Evolutionary conservation across 2,113 vertebrate genomes (phyloP).

Genomic region (Hemiprocne comata): DNA sequence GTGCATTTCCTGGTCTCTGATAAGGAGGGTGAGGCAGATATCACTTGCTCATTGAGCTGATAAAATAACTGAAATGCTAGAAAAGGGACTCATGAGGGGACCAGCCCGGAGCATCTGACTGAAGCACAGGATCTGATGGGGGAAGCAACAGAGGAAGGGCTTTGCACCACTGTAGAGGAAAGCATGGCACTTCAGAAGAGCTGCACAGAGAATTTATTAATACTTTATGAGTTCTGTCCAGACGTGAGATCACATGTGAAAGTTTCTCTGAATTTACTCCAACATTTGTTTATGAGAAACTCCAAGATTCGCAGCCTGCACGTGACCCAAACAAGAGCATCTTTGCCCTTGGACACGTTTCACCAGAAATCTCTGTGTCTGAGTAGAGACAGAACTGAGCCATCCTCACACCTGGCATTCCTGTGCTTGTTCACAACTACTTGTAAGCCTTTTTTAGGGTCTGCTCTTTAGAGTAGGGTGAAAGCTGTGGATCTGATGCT

Average conservation of each 20-base stretch:
- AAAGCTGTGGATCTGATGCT: neutral
- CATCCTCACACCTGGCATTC: rapidly evolving
- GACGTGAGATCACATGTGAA: neutral
- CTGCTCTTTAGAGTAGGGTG: neutral
- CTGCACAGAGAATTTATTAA: neutral
- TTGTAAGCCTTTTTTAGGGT: neutral
- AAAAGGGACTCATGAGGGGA: neutral
- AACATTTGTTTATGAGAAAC: neutral
- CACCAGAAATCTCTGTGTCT: neutral
- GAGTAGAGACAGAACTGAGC: neutral
- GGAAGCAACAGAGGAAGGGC: neutral
- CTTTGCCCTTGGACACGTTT: neutral
- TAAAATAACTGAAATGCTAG: neutral
- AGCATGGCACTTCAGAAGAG: neutral
- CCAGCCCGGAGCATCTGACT: neutral
- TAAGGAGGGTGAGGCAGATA: neutral
- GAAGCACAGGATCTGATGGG: rapidly evolving
- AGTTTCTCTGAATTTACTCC: neutral
- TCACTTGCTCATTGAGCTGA: neutral
- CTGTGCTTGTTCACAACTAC: neutral
- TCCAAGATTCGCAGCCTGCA: neutral
- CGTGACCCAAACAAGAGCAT: neutral
- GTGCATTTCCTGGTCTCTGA: neutral
- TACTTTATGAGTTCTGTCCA: neutral
- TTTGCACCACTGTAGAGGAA: neutral